Evolutionary conservation across 2,888 invertebrate species (phyloP).

Genomic region (Diplazon laetatorius): DNA sequence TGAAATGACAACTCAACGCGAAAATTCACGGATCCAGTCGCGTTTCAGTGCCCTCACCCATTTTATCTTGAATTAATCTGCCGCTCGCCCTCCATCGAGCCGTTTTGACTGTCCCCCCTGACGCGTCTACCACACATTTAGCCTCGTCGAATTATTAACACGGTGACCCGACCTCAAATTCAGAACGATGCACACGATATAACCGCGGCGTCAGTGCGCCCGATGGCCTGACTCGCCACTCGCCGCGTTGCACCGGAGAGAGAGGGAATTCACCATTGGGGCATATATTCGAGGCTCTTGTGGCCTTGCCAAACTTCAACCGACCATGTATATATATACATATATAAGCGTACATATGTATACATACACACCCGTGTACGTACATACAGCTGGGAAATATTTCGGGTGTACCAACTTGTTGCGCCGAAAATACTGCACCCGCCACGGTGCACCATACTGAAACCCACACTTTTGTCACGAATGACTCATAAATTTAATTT

Average conservation of each 20-base stretch:
- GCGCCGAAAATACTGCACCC: conserved; percentile 37
- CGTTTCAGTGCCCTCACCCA: neutral
- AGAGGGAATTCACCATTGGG: conserved; percentile 34
- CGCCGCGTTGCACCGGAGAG: conserved; percentile 53
- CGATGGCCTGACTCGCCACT: conserved; percentile 49
- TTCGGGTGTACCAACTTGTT: conserved; percentile 56
- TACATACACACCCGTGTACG: no score
- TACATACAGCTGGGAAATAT: no score
- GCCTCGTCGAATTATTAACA: conserved; percentile 61
- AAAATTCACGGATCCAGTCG: neutral
- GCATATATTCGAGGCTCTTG: conserved; percentile 22
- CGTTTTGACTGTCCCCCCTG: conserved; percentile 38
- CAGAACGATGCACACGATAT: conserved; percentile 58
- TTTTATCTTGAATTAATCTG: conserved; percentile 19
- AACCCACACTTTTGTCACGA: neutral
- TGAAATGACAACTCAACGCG: conserved; percentile 1
- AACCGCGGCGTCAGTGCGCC: conserved; percentile 57
- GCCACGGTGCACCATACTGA: neutral
- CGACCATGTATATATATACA: conserved; percentile 29
- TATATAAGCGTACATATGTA: no score
- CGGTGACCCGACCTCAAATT: conserved; percentile 65
- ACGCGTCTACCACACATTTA: conserved; percentile 48
- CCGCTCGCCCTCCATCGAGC: neutral
- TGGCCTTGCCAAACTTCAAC: conserved; percentile 29
- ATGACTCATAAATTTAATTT: conserved; percentile 43